Evolutionary conservation across 1,140 invertebrate species (phyloP), one percentile per base, ranked within the genome.

Genomic region (Luehdorfia chinensis): DNA sequence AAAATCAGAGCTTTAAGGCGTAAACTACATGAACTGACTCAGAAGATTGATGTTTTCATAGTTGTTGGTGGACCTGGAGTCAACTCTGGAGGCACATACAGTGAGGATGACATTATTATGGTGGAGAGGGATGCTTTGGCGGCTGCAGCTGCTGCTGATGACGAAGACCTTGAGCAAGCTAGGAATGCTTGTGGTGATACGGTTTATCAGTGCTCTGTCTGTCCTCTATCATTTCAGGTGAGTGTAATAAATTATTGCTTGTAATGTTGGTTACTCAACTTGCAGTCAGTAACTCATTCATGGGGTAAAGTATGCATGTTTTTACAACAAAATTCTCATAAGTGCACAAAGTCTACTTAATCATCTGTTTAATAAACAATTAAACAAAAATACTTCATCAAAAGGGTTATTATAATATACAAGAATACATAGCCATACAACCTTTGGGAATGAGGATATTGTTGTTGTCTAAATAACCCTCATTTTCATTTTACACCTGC

Each of bases 31-130:
- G 79, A 84, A 23, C 37, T 86, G 4, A 86, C 79, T 0, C 77
- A 86, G 52, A 83, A 84, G 47, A 81, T 86, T 33, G 83, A 86
- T 43, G 83, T 86, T 0, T 86, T 83, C 27, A 84, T 86, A 27
- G 83, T 86, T 2, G 78, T 86, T 2, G 79, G 83, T 0, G 81
- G 75, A 2, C 61, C 67, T 0, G 71, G 73, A 0, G 59, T 48
- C 1, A 68, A 66, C 7, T 62, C 67, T 0, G 64, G 62, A 4
- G 71, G 73, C 0, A 49, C 67, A 1, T 86, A 86, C 23, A 79
- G 61, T 50, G 79, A 86, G 39, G 78, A 84, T 43, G 79, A 86
- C 34, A 83, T 86, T 13, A 84, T 86, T 8, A 80, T 84, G 75
- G 83, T 85, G 36, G 79, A 85, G 19, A 59, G 62, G 6, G 72